Evolutionary conservation across 2,888 invertebrate species (phyloP), one percentile per base, ranked within the genome.

Genomic region (Belgica antarctica): DNA sequence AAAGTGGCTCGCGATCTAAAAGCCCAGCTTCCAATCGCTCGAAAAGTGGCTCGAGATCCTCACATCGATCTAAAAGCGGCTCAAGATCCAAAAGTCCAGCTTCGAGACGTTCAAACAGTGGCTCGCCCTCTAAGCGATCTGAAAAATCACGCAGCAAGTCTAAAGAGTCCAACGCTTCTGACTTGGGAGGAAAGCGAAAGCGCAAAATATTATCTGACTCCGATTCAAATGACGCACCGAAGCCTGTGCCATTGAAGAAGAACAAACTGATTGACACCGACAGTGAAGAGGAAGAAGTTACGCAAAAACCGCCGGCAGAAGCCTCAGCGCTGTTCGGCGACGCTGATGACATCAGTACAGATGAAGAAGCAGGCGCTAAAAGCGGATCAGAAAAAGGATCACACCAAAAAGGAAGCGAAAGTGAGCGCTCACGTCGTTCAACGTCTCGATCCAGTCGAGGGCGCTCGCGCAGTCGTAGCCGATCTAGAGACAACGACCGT

Each of bases 261-360:
- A 85, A 84, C 76, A 83, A 82, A 72, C 75, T 87, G 1, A 83
- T 89, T 4, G 88, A 87, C 74, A 85, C 89, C 0, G 91, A 90
- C 72, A 86, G 85, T 72, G 89, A 89, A 61, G 85, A 85, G 8
- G 84, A 84, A 0, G 52, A 52, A 15, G 28, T 12, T 2, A 24
- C 19, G 4, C 15, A 7, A 17, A 17, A 52, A 3, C 7, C 2
- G 7, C 25, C 15, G 12, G 5, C 25, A 10, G 89, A 87, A 28
- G 91, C 93, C 0, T 90, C 90, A 73, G 93, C 92, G 7, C 19
- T 96, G 27, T 96, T 96, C 80, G 96, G 96, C 10, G 95, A 95
- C 81, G 95, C 94, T 15, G 90, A 94, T 72, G 95, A 95, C 77
- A 95, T 95, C 59, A 94, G 93, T 77, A 88, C 90, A 5, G 94